These are phyloP conservation scores for Brienomyrus longianalis DNA, from an alignment of 2,113 vertebrate genomes.

Conservation along the genomic window DNA sequence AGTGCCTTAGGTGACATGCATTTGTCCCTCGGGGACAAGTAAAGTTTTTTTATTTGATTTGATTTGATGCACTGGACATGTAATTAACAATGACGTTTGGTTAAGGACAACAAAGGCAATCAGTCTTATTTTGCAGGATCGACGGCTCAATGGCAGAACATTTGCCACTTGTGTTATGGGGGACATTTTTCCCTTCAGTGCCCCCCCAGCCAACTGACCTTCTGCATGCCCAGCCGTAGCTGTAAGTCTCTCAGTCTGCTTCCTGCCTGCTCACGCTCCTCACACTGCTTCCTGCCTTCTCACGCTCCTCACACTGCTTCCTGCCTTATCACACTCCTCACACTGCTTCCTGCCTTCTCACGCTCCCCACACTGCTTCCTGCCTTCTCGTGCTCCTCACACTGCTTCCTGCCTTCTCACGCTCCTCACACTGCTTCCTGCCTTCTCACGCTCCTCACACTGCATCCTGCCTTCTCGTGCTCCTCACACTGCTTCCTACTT, in stretches of 20 bases:
- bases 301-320: too few species aligned
- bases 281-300: too few species aligned
- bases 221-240: background rate
- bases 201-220: too few species aligned
- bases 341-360: background rate
- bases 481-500: background rate
- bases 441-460: background rate
- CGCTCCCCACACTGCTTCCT: background rate
- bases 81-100: background rate
- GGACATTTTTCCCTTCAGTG: background rate
- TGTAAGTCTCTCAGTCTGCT: too few species aligned
- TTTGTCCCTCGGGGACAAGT: too few species aligned
- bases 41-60: too few species aligned
- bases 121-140: background rate
- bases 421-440: background rate
- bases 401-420: too few species aligned
- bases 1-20: background rate
- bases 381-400: background rate
- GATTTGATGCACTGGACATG: background rate
- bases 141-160: background rate
- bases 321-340: background rate
- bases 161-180: background rate
- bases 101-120: background rate
- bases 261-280: too few species aligned
- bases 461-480: too few species aligned